Base-by-base conservation (phyloP, 2,888 invertebrate species). In the Drosophila gaucha region DNA sequence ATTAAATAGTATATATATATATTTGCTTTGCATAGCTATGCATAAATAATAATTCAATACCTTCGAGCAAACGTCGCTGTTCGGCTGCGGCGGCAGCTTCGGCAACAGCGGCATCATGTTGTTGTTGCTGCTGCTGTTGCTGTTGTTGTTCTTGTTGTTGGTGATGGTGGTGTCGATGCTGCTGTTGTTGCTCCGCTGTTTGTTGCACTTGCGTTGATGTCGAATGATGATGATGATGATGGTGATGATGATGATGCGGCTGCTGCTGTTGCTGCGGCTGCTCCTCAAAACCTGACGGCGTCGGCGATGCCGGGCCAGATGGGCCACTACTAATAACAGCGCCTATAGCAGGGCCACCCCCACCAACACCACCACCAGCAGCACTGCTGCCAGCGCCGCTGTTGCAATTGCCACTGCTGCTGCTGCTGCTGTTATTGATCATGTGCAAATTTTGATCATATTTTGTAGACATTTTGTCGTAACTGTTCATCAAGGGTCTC, bases 21-120 rank as follows among this genome's bases (percentile, higher is more conserved):
- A 68, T 66, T 70, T 71, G 54, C 51, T 70, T 74, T 64, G 65
- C 72, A 62, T 73, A 75, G 54, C 52, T 36, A 59, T 59, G 59
- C 49, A 57, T 74, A 63, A 74, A 69, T 82, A 85, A 88, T 84
- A 85, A 86, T 71, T 80, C 88, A 90, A 91, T 91, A 91, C 91
- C 91, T 91, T 91, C 91, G 89, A 91, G 90, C 86, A 91, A 82
- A 76, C 91, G 92, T 76, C 91, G 91, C 85, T 92, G 91, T 89
- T 90, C 91, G 73, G 90, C 90, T 79, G 83, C 88, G 67, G 84
- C 87, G 64, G 79, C 86, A 71, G 87, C 87, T 72, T 88, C 89
- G 65, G 83, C 86, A 76, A 82, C 87, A 85, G 86, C 82, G 74
- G 80, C 80, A 63, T 78, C 67, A 47, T 80, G 77, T 73, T 78